Percentiles rank a stretch among this genome's conserved stretches.
Evolutionary conservation across 2,797 vertebrate species (phyloP).

Genomic region (Philypnodon macrostomus): DNA sequence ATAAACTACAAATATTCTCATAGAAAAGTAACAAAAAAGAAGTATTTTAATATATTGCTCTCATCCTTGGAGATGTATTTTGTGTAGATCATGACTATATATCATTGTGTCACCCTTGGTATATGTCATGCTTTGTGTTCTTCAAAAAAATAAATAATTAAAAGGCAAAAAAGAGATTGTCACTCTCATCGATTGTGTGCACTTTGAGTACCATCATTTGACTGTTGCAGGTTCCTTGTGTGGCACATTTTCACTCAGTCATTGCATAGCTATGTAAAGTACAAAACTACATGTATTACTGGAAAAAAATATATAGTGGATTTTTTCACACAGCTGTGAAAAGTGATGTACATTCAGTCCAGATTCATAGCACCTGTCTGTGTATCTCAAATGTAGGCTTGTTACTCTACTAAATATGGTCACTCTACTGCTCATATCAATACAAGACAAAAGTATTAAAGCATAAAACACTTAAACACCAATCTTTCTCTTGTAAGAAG

Average conservation of each 20-base stretch:
- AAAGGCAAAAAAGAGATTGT: conserved; percentile 42
- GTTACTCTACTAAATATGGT: conserved; percentile 53
- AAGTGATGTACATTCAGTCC: conserved; percentile 32
- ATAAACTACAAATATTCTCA: conserved; percentile 67
- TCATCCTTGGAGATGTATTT: conserved; percentile 78
- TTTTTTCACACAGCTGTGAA: conserved; percentile 40
- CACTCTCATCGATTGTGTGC: conserved; percentile 48
- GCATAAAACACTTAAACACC: conserved; percentile 67
- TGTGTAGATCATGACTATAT: conserved; percentile 77
- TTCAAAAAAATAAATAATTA: conserved; percentile 40
- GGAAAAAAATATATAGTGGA: conserved; percentile 29
- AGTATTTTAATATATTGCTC: conserved; percentile 82
- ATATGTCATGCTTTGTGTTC: conserved; percentile 71
- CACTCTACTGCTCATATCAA: conserved; percentile 59
- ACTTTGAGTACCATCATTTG: conserved; percentile 44
- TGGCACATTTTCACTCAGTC: conserved; percentile 31
- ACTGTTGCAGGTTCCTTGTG: conserved; percentile 28
- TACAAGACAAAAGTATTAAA: conserved; percentile 69
- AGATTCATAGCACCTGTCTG: conserved; percentile 45
- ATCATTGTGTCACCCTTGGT: conserved; percentile 65
- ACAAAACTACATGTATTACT: conserved; percentile 54
- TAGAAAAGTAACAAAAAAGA: conserved; percentile 58
- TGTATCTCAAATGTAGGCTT: conserved; percentile 70
- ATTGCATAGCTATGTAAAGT: conserved; percentile 56
- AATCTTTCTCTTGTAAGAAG: conserved; percentile 72